Evolutionary conservation across 2,797 vertebrate genomes (phyloP).

Genomic region (Botia almorhae): DNA sequence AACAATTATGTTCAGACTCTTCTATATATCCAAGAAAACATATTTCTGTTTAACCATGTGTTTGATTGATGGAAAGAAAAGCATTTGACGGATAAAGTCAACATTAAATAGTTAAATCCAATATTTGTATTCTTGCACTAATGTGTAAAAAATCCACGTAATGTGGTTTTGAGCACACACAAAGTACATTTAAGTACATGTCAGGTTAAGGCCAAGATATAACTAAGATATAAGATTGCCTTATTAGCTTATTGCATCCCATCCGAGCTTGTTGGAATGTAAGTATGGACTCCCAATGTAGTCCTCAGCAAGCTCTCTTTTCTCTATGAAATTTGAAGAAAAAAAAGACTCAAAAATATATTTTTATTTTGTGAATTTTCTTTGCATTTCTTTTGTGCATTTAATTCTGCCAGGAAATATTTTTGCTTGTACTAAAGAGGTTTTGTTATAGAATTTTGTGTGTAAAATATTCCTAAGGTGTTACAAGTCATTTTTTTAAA

Average conservation of each 20-base stretch:
- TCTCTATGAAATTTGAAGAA: background rate
- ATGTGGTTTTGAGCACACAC: background rate
- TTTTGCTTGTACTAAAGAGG: slow-evolving; percentile 31
- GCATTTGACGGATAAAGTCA: background rate
- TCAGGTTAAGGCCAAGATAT: background rate
- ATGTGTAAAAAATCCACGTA: background rate
- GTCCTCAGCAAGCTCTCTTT: slow-evolving; percentile 1
- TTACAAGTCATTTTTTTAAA: slow-evolving; percentile 14
- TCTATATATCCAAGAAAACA: slow-evolving; percentile 13
- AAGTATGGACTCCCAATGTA: background rate
- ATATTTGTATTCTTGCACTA: background rate
- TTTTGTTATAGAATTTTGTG: slow-evolving; percentile 30
- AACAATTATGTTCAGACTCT: slow-evolving; percentile 36
- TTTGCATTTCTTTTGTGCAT: slow-evolving; percentile 20
- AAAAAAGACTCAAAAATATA: background rate
- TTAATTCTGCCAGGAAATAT: slow-evolving; percentile 33
- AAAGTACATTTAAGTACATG: background rate
- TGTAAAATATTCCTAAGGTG: slow-evolving; percentile 11
- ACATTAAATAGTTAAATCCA: background rate
- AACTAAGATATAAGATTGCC: background rate
- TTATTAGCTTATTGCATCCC: background rate
- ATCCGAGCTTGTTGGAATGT: background rate
- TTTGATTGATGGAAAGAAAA: slow-evolving; percentile 1
- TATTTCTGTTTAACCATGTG: slow-evolving; percentile 21
- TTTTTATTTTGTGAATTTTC: slow-evolving; percentile 17